Evolutionary conservation across 2,888 invertebrate genomes (phyloP), one percentile per base, ranked within the genome.

Genomic region (Oxystoma pomonae): DNA sequence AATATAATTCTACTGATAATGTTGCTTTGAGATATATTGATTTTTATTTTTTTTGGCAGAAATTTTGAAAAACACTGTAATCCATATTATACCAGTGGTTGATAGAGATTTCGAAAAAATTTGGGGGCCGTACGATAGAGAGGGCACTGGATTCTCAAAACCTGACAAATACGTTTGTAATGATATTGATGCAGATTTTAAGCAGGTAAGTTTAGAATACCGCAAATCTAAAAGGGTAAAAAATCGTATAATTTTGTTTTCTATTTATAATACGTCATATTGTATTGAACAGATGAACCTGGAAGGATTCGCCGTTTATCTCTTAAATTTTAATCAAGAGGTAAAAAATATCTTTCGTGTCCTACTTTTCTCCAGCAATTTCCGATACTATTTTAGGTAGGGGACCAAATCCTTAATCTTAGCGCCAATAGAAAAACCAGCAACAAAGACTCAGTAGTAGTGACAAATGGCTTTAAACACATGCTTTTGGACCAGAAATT

Each of bases 51-150:
- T 35, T 35, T 35, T 35, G 3, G 35, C 35, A 35, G 79, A 81
- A 18, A 78, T 96, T 16, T 76, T 96, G 2, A 82, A 89, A 58
- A 87, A 87, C 68, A 83, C 89, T 0, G 90, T 93, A 2, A 77
- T 96, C 50, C 92, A 94, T 77, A 85, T 96, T 70, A 84, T 94
- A 69, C 95, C 95, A 0, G 83, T 83, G 1, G 80, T 88, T 5
- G 87, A 88, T 75, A 80, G 81, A n/a, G 81, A 81, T 1, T 85
- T 85, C 63, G 83, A 85, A 64, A 76, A 80, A 35, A 76, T 83
- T 50, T 73, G 78, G 70, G 77, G 81, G 2, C 74, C 77, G 64
- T 78, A 76, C 65, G 79, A 81, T 16, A 81, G 81, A 75, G 78
- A 80, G 35, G 71, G 73, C 0, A 65, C 67, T 0, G 76, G 75